Base-by-base conservation (phyloP, 2,888 invertebrate genomes). In the Physocephala rufipes region DNA sequence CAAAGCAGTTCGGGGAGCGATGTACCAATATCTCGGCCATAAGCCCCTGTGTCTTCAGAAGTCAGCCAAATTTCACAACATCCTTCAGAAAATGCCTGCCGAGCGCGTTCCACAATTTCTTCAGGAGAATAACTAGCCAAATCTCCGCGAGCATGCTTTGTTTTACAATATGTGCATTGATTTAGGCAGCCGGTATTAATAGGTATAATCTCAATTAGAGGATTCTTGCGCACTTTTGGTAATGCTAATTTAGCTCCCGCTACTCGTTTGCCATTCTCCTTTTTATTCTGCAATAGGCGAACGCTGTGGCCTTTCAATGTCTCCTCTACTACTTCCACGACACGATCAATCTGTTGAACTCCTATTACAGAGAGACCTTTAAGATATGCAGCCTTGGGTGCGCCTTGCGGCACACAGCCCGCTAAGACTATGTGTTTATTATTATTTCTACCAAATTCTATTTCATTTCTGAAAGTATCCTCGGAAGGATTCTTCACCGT, bases 151-250 rank as follows among this genome's bases (percentile, higher is more conserved):
- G 99, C 99, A 85, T 97, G 97, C 82, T 97, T 98, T 0, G 98
- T 99, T 87, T 99, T 99, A 83, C 99, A 99, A 82, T 99, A 99
- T 0, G 99, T 98, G 85, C 99, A 99, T 81, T 97, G 96, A 87
- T 99, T 99, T 2, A 99, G 87, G 80, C 99, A 99, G 0, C 97
- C 97, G 0, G 97, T 96, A 84, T 96, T 97, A 62, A 98, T 95
- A 0, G 97, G 92, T 72, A 98, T 97, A 70, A 99, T 99, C 88
- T 99, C 99, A 72, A 99, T 93, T 0, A 99, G 88, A 0, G 97
- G 96, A 87, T 99, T 99, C 81, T 95, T 93, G 66, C 99, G 89
- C 16, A 99, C 93, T 88, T 99, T 99, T 0, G 99, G 99, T 16
- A 99, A 87, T 5, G 91, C 88, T 0, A 99, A 87, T 0, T 94